Evolutionary conservation across 2,888 invertebrate genomes (phyloP).

Genomic region (Cerastis leucographa): DNA sequence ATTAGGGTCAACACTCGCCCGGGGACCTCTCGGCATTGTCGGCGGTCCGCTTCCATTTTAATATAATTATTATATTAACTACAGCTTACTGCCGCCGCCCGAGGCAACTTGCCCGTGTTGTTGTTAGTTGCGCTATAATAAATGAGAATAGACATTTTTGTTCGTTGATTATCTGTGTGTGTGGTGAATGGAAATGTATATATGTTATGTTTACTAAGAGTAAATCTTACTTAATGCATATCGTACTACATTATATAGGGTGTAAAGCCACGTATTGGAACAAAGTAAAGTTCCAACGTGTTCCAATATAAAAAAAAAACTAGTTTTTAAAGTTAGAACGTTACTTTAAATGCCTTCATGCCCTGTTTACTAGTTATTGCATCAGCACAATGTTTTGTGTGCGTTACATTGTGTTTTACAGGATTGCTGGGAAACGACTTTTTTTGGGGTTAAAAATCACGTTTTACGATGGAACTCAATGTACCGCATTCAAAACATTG

Average conservation of each 20-base stretch:
- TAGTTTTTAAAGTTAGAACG: too few relatives aligned
- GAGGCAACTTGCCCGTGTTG: conserved; percentile 53
- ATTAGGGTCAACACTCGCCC: conserved; percentile 80
- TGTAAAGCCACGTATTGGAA: too few relatives aligned
- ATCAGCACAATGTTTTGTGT: too few relatives aligned
- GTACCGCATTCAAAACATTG: too few relatives aligned
- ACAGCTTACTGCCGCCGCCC: conserved; percentile 54
- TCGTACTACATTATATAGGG: neutral
- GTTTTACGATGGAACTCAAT: too few relatives aligned
- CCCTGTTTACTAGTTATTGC: too few relatives aligned
- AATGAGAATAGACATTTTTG: conserved; percentile 52
- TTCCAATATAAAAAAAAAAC: too few relatives aligned
- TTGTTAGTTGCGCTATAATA: conserved; percentile 59
- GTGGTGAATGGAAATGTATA: conserved; percentile 13
- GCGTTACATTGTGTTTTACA: too few relatives aligned
- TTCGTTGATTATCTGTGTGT: conserved; percentile 27
- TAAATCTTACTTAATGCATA: conserved; percentile 1
- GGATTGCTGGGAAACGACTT: too few relatives aligned
- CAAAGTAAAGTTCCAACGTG: too few relatives aligned
- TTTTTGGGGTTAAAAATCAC: too few relatives aligned
- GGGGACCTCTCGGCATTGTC: conserved; percentile 72
- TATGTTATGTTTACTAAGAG: neutral
- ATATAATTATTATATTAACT: conserved; percentile 71
- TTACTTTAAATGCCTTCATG: too few relatives aligned
- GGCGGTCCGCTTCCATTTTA: conserved; percentile 76